Conservation (phyloP, 2,888 invertebrate species). For the Dolomedes plantarius region DNA sequence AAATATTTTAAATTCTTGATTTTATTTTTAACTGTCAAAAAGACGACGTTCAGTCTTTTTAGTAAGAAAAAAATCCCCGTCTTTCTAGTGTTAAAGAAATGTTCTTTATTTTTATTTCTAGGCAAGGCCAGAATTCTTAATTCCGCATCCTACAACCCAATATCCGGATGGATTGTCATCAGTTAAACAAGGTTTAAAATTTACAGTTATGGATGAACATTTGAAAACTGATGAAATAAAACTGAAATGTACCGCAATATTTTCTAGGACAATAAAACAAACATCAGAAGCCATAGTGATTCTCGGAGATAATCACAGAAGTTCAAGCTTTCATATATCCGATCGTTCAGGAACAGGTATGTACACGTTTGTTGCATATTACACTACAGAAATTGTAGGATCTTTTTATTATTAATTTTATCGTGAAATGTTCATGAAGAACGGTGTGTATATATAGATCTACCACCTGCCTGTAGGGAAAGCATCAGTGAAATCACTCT, state of each 20-base stretch:
- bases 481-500: too few species aligned
- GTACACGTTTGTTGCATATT: not conserved
- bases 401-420: too few species aligned
- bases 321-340: conserved; percentile 49
- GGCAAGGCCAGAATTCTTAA: conserved; percentile 38
- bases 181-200: conserved; percentile 27
- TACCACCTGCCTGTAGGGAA: too few species aligned
- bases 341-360: conserved; percentile 40
- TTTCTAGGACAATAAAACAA: conserved; percentile 20
- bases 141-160: conserved; percentile 10
- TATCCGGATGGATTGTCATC: conserved; percentile 32
- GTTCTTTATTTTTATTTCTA: too few species aligned
- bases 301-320: conserved; percentile 33
- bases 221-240: conserved; percentile 40
- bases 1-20: too few species aligned
- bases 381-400: too few species aligned
- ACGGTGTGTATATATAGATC: too few species aligned
- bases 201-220: conserved; percentile 36
- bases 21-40: too few species aligned
- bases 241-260: conserved; percentile 48
- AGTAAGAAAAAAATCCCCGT: too few species aligned
- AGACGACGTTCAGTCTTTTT: too few species aligned
- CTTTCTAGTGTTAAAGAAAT: too few species aligned
- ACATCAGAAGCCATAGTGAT: conserved; percentile 29
- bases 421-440: too few species aligned